Evolutionary conservation across 2,113 vertebrate genomes (phyloP), one percentile per base, ranked within the genome.

Genomic region (Pangasianodon hypophthalmus): DNA sequence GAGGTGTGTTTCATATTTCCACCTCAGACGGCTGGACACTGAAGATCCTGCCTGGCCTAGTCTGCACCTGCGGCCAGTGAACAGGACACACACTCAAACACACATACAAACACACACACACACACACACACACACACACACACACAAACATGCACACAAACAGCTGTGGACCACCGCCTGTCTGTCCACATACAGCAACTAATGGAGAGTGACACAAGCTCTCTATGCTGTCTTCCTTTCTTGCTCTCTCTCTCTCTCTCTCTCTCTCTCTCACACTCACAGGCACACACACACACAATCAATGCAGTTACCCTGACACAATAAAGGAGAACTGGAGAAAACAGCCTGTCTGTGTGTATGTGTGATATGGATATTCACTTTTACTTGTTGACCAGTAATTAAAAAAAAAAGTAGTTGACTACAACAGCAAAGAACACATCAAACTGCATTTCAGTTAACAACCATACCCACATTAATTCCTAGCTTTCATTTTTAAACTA

Each of bases 331-430:
- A 69, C 21, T 44, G 93, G 95, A 95, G 94, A 91, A 84, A 95
- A 96, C 95, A 95, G 95, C n/a, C 26, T 84, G 93, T 96, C 95
- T 96, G 95, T 62, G 52, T 58, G 37, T 96, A 67, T 56, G 90
- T 94, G 96, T 96, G 94, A 41, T 19, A 77, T 29, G 18, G 80
- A 82, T 56, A 82, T 54, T 54, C 1, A 19, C 14, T 18, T 52
- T 26, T 11, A 24, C 9, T 77, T 19, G 13, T 37, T 71, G n/a
- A 71, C 32, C 32, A 13, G 64, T 32, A 13, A 26, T 62, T n/a
- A 6, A n/a, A 67, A 4, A 71, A 71, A 3, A 19, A 73, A 41
- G 3, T 2, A 10, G 1, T 9, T 62, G 32, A 73, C 4, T 29
- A 44, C 29, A 67, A n/a, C 10, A 67, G 29, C 29, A 75, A 46